A percentile compares a stretch with the other conserved stretches of the same genome.
Evolutionary conservation across 2,797 vertebrate species (phyloP).

Genomic region (Sebastiscus tertius): DNA sequence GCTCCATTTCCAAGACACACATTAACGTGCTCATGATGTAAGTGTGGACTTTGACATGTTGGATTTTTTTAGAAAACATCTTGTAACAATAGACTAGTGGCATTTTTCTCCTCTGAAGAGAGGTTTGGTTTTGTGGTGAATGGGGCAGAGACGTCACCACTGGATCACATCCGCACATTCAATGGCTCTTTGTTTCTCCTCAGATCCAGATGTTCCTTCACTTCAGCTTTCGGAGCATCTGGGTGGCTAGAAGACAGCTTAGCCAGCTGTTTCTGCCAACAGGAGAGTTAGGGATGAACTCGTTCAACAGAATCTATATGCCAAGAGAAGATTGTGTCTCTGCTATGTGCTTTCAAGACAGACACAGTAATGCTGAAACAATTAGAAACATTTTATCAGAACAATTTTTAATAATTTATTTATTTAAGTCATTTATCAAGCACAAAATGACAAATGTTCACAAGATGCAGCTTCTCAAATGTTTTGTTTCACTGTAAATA

Average conservation of each 20-base stretch:
- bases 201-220: conserved; percentile 13
- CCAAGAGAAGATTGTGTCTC: background rate
- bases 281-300: background rate
- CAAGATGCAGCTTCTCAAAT: no score
- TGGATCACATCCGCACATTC: background rate
- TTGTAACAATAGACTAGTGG: background rate
- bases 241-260: background rate
- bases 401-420: background rate
- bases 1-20: background rate
- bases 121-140: background rate
- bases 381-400: background rate
- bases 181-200: background rate
- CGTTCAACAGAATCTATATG: no score
- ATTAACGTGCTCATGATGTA: background rate
- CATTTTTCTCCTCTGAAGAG: background rate
- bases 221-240: background rate
- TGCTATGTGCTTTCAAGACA: background rate
- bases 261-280: background rate
- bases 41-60: background rate
- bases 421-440: background rate
- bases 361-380: background rate
- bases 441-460: background rate
- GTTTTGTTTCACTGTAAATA: no score
- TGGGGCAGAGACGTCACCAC: background rate
- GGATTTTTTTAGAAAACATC: background rate